Percentiles rank a stretch among this genome's conserved stretches.
Evolutionary conservation across 2,113 vertebrate genomes (phyloP).

Genomic region (Entelurus aequoreus): DNA sequence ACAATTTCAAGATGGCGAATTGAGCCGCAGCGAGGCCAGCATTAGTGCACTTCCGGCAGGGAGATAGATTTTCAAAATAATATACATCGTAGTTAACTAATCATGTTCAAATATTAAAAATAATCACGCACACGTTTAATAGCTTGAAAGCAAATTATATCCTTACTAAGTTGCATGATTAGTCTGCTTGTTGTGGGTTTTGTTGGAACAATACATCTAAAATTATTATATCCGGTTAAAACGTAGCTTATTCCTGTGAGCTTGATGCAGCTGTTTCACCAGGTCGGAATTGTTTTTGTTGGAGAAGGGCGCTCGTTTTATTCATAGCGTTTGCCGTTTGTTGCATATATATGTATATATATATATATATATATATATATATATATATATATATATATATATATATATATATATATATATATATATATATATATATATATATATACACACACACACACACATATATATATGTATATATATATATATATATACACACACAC

Average conservation of each 20-base stretch:
- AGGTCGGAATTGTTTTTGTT: slow-evolving; percentile 79
- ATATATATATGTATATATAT: no score
- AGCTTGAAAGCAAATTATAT: background rate
- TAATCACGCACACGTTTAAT: background rate
- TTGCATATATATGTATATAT: no score
- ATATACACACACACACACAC: no score
- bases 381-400: no score
- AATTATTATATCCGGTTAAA: slow-evolving; percentile 19
- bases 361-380: no score
- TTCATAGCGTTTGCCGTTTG: slow-evolving; percentile 2
- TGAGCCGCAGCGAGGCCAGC: background rate
- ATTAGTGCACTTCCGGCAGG: background rate
- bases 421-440: no score
- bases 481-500: no score
- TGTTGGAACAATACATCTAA: background rate
- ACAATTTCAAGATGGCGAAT: slow-evolving; percentile 85
- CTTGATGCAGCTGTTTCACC: slow-evolving; percentile 25
- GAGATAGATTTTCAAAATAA: slow-evolving; percentile 20
- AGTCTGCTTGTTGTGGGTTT: background rate
- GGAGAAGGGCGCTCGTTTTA: slow-evolving; percentile 40
- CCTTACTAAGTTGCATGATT: fast-evolving
- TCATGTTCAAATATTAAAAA: background rate
- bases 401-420: no score
- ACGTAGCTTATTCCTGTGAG: background rate
- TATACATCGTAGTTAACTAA: background rate